phyloP scores from a whole-genome alignment of 2,113 vertebrate species.

The Lanius ludovicianus region DNA sequence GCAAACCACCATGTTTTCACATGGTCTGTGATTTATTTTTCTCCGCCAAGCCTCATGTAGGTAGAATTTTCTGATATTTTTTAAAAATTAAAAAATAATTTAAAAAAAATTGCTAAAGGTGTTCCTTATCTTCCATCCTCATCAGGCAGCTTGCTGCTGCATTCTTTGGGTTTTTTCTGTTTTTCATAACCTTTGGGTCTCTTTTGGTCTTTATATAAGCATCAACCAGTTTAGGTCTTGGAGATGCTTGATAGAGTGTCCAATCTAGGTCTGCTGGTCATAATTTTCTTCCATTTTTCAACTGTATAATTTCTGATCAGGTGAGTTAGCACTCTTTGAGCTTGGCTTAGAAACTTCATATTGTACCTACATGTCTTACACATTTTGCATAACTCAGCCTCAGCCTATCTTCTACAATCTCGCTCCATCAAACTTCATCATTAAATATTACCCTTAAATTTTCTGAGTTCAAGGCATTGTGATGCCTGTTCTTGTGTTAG shows the following conservation, averaged over 20 bases:
- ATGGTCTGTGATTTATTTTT: not conserved
- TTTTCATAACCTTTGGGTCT: not conserved
- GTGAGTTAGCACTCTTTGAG: not conserved
- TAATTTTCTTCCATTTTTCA: not conserved
- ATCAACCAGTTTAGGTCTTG: not conserved
- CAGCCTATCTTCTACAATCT: not conserved
- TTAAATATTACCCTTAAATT: not conserved
- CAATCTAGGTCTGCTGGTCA: not conserved
- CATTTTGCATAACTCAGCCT: not conserved
- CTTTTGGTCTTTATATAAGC: not conserved
- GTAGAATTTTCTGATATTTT: not conserved
- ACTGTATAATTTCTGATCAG: not conserved
- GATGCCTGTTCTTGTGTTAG: not conserved
- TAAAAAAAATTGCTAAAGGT: accelerated
- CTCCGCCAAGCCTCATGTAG: accelerated
- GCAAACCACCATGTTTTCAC: not conserved
- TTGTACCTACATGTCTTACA: not conserved
- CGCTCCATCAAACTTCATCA: not conserved
- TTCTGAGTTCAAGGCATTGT: not conserved
- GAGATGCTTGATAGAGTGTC: not conserved
- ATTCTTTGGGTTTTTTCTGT: not conserved
- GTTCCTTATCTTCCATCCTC: not conserved
- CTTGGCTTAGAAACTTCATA: not conserved
- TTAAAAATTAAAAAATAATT: not conserved
- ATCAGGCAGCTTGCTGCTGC: not conserved